A percentile compares a stretch with the other conserved stretches of the same genome.
phyloP scores from a whole-genome alignment of 2,797 vertebrate genomes.

The Sebastes cheni region DNA sequence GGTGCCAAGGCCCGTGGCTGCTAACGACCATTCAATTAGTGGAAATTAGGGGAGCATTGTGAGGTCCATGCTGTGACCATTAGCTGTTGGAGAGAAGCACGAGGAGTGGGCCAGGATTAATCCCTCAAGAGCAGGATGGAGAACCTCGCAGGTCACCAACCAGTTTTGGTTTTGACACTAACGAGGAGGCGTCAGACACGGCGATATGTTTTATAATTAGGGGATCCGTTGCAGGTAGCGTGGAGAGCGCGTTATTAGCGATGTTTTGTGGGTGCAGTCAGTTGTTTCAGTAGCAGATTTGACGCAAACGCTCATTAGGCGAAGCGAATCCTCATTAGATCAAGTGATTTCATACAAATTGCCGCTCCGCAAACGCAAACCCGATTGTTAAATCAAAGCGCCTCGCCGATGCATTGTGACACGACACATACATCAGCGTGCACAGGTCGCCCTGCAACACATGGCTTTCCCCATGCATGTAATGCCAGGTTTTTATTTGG shows the following conservation, averaged over 20 bases:
- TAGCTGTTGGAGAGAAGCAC: constrained; percentile 72
- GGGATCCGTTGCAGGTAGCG: constrained; percentile 1
- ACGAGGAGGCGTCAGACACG: constrained; percentile 33
- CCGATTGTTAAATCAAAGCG: constrained; percentile 70
- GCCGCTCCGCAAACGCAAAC: constrained; percentile 46
- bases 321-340: constrained; percentile 60
- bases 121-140: constrained; percentile 66
- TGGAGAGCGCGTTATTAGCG: constrained; percentile 24
- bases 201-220: constrained; percentile 24
- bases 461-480: constrained; percentile 72
- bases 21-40: constrained; percentile 84
- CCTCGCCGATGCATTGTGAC: constrained; percentile 57
- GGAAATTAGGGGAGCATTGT: constrained; percentile 81
- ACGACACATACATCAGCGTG: constrained; percentile 66
- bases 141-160: constrained; percentile 60
- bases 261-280: constrained; percentile 15
- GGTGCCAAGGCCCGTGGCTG: constrained; percentile 72
- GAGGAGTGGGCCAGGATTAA: constrained; percentile 73
- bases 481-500: constrained; percentile 80
- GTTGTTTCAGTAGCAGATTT: constrained; percentile 17
- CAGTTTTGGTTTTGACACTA: constrained; percentile 44
- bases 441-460: constrained; percentile 61
- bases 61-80: constrained; percentile 83
- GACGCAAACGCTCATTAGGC: constrained; percentile 53
- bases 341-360: constrained; percentile 57